A percentile compares a stretch with the other conserved stretches of the same genome.
phyloP scores from a whole-genome alignment of 2,797 vertebrate species.

The Chanos chanos region DNA sequence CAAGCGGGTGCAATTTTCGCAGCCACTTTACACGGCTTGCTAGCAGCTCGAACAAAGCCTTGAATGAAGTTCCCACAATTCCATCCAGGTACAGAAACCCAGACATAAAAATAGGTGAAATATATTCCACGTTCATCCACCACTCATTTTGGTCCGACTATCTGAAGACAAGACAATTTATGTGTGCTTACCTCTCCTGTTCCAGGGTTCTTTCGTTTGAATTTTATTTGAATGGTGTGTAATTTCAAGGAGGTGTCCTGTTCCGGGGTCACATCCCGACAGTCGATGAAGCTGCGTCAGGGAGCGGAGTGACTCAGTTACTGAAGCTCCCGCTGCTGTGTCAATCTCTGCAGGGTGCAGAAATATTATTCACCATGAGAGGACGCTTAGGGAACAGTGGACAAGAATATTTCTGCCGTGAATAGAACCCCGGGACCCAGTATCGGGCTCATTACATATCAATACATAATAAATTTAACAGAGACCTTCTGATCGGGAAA shows the following conservation, averaged over 20 bases:
- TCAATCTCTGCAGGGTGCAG: slow-evolving; percentile 41
- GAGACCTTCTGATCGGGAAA: too few relatives aligned
- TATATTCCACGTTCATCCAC: not conserved
- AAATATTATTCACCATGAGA: not conserved
- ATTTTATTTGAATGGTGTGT: slow-evolving; percentile 75
- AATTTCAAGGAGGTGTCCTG: slow-evolving; percentile 74
- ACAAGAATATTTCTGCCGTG: not conserved
- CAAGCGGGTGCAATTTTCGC: not conserved
- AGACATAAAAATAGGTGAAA: too few relatives aligned
- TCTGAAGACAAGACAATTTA: too few relatives aligned
- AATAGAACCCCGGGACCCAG: not conserved
- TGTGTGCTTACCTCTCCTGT: slow-evolving; percentile 83
- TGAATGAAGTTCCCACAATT: slow-evolving; percentile 78
- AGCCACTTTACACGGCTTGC: not conserved
- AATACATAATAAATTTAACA: too few relatives aligned
- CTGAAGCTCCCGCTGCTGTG: slow-evolving; percentile 47
- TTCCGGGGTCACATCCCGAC: slow-evolving; percentile 86
- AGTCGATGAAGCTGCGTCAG: slow-evolving; percentile 59
- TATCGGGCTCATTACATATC: not conserved
- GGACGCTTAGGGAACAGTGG: not conserved
- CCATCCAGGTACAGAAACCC: slow-evolving; percentile 63
- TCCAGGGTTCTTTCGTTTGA: slow-evolving; percentile 75
- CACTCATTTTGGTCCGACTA: not conserved
- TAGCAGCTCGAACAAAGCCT: slow-evolving; percentile 78
- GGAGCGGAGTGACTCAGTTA: slow-evolving; percentile 59